Conservation (phyloP, 2,888 invertebrate species). For the Scaptomyza flava region DNA sequence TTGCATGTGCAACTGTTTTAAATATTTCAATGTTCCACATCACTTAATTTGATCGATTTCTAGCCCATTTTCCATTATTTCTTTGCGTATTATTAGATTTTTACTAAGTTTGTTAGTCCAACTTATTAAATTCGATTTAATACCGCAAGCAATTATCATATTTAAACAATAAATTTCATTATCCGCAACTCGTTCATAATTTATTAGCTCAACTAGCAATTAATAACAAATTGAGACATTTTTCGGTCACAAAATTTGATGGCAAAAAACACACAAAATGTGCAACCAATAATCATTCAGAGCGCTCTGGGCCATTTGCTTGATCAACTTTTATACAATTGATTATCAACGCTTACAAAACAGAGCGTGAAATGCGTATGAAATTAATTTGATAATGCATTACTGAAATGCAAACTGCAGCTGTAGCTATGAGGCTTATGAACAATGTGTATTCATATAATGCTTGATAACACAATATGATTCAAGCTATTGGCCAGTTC, state of each 20-base stretch:
- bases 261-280: neutral
- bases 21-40: neutral
- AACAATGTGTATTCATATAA: slow-evolving; percentile 29
- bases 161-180: slow-evolving; percentile 18
- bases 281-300: slow-evolving; percentile 12
- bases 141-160: neutral
- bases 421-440: slow-evolving; percentile 29
- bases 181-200: slow-evolving; percentile 19
- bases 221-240: slow-evolving; percentile 9
- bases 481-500: slow-evolving; percentile 30
- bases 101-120: neutral
- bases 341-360: slow-evolving; percentile 31
- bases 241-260: neutral
- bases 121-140: neutral
- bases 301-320: slow-evolving; percentile 14
- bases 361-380: slow-evolving; percentile 38
- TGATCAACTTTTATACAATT: slow-evolving; percentile 35
- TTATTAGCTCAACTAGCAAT: neutral
- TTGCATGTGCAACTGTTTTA: no score
- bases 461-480: slow-evolving; percentile 27
- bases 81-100: neutral
- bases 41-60: neutral
- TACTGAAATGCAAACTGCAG: slow-evolving; percentile 41
- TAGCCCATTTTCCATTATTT: neutral
- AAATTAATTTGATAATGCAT: slow-evolving; percentile 56